Conservation (phyloP, 2,888 invertebrate species). For the Cheilosia grossa region DNA sequence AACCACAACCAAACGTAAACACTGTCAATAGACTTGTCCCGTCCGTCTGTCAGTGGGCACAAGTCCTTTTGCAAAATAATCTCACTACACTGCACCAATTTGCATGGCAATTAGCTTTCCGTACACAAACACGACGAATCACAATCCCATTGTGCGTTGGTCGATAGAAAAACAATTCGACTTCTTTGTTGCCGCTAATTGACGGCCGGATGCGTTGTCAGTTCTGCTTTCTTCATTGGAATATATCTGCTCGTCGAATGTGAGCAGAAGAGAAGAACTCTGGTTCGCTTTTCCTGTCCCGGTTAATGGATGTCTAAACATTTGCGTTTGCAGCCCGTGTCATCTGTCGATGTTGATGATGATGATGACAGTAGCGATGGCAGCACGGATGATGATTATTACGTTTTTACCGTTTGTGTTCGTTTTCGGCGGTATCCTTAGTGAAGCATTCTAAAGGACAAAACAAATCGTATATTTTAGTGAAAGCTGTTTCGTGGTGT, state of each 20-base stretch:
- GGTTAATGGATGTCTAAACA: slow-evolving; percentile 54
- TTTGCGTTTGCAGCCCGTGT: slow-evolving; percentile 29
- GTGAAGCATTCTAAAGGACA: slow-evolving; percentile 62
- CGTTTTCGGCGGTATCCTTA: slow-evolving; percentile 59
- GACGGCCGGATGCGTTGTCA: slow-evolving; percentile 68
- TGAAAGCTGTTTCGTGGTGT: slow-evolving; percentile 40
- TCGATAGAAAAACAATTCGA: slow-evolving; percentile 64
- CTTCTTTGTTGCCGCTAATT: slow-evolving; percentile 67
- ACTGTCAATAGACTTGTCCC: slow-evolving; percentile 59
- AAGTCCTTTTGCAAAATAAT: slow-evolving; percentile 56
- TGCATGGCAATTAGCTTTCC: slow-evolving; percentile 43
- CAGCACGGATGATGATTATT: slow-evolving; percentile 16
- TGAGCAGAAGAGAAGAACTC: slow-evolving; percentile 41
- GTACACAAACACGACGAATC: slow-evolving; percentile 40
- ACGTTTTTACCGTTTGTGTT: slow-evolving; percentile 32
- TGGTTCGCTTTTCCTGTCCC: slow-evolving; percentile 30
- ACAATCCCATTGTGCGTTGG: slow-evolving; percentile 59
- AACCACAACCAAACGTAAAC: slow-evolving; percentile 7
- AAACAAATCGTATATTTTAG: slow-evolving; percentile 25
- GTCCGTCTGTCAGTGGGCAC: slow-evolving; percentile 51
- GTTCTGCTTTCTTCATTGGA: slow-evolving; percentile 67
- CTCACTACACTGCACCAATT: slow-evolving; percentile 53
- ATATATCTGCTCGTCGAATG: slow-evolving; percentile 34
- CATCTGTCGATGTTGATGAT: slow-evolving; percentile 5
- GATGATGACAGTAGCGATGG: slow-evolving; percentile 25